These are phyloP conservation scores for Phocoena sinus DNA, from an alignment of 2,113 vertebrate genomes.

Conservation along the genomic window DNA sequence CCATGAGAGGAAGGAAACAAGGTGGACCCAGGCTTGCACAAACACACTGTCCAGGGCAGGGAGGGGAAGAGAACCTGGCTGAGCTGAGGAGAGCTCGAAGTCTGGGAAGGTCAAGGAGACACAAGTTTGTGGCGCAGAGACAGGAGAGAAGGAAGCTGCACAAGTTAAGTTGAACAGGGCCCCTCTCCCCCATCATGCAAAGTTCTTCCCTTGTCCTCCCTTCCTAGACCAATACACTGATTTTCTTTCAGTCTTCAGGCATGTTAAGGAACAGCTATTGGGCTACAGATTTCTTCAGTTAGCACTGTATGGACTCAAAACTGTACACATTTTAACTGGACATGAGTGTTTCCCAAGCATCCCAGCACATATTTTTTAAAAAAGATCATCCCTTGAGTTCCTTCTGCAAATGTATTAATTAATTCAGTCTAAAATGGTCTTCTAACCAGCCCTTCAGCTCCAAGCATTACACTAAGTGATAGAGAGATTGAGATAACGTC, in stretches of 20 bases:
- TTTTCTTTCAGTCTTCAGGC: background rate
- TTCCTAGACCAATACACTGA: background rate
- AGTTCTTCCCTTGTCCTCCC: background rate
- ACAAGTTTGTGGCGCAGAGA: background rate
- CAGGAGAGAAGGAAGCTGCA: background rate
- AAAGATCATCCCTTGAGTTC: background rate
- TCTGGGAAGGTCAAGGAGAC: background rate
- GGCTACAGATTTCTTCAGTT: background rate
- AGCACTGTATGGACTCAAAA: background rate
- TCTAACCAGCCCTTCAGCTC: background rate
- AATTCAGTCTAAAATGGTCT: background rate
- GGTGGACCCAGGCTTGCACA: background rate
- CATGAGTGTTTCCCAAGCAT: background rate
- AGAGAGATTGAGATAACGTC: background rate
- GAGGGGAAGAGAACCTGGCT: background rate
- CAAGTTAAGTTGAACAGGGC: background rate
- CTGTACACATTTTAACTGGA: background rate
- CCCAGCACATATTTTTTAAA: background rate
- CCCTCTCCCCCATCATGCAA: background rate
- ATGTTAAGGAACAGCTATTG: background rate
- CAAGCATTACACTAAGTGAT: background rate
- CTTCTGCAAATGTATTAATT: background rate
- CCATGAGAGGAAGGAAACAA: background rate
- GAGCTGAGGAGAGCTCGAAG: background rate
- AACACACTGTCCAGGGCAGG: background rate